A percentile compares a stretch with the other conserved stretches of the same genome.
phyloP scores from a whole-genome alignment of 1,140 invertebrate species.

The Heliothis subflexa region DNA sequence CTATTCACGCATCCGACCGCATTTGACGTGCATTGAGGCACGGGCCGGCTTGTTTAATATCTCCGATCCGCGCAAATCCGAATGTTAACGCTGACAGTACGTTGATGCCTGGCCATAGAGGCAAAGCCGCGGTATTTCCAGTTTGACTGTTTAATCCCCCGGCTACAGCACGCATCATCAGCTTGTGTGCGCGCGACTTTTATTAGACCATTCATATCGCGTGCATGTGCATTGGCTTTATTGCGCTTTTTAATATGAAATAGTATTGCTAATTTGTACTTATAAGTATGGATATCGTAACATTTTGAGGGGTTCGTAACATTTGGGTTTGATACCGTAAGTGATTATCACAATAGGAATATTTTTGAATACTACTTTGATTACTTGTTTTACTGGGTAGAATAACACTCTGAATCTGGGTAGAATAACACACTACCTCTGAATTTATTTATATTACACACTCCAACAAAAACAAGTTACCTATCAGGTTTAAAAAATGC shows the following conservation, averaged over 20 bases:
- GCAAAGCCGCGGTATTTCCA: constrained; percentile 67
- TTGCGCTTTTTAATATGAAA: constrained; percentile 5
- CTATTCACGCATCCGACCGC: constrained; percentile 28
- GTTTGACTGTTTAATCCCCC: constrained; percentile 72
- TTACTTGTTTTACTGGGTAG: neutral
- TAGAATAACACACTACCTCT: no score
- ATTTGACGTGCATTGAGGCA: constrained; percentile 51
- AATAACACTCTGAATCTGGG: no score
- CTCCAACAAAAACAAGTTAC: no score
- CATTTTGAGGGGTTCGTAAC: no score
- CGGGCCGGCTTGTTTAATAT: constrained; percentile 71
- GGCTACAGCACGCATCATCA: constrained; percentile 57
- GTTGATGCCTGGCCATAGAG: constrained; percentile 55
- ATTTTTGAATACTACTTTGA: neutral
- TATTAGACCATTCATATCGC: constrained; percentile 44
- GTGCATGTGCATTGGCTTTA: constrained; percentile 28
- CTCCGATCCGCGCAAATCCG: constrained; percentile 72
- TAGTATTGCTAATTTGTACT: neutral
- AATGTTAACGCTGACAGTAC: constrained; percentile 74
- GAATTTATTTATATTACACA: no score
- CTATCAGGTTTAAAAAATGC: no score
- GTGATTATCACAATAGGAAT: no score
- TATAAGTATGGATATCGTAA: neutral
- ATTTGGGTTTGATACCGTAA: no score
- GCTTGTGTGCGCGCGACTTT: constrained; percentile 41